phyloP scores from a whole-genome alignment of 2,113 vertebrate species.

The Bothrops jararaca region DNA sequence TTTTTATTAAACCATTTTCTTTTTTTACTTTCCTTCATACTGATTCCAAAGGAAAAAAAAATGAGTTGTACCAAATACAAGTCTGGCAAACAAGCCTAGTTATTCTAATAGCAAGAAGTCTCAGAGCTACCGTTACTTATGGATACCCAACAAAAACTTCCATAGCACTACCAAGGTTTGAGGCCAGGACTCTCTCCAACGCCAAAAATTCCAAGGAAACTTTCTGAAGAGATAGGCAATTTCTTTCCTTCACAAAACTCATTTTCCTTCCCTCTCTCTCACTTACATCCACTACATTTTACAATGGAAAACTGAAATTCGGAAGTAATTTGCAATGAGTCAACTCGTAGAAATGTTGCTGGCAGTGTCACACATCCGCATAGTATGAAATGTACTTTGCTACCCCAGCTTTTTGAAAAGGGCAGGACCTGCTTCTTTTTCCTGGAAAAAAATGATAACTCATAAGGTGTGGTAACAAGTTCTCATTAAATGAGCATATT shows the following conservation, averaged over 20 bases:
- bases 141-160: not conserved
- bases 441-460: constrained; percentile 2
- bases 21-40: not conserved
- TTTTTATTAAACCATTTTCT: not conserved
- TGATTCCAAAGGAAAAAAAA: not conserved
- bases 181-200: not conserved
- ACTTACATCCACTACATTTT: not conserved
- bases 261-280: not conserved
- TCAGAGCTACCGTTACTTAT: not conserved
- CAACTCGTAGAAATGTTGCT: constrained; percentile 45
- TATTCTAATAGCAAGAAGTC: not conserved
- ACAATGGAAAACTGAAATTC: constrained; percentile 57
- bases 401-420: constrained; percentile 8
- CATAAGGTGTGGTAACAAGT: constrained; percentile 23
- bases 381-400: constrained; percentile 44
- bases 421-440: constrained; percentile 32
- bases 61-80: not conserved
- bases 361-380: constrained; percentile 48
- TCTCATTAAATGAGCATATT: constrained; percentile 26
- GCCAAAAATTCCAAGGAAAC: not conserved
- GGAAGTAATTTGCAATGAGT: constrained; percentile 23
- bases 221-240: not conserved
- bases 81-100: not conserved
- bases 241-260: not conserved
- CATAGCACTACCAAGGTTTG: not conserved